A percentile compares a stretch with the other conserved stretches of the same genome.
phyloP scores from a whole-genome alignment of 1,140 invertebrate species.

The Bombus pascuorum region DNA sequence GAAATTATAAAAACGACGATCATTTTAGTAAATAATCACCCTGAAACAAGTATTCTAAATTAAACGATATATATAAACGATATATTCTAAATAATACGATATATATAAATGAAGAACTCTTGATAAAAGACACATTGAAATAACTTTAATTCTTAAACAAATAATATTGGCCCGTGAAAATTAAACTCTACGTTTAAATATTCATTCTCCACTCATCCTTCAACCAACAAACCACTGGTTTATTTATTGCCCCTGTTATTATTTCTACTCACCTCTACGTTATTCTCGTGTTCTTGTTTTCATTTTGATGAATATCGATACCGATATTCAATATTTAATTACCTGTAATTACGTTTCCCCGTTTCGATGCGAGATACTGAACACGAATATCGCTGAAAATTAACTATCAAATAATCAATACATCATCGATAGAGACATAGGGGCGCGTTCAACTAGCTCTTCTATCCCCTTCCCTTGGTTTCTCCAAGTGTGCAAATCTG shows the following conservation, averaged over 20 bases:
- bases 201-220: no score
- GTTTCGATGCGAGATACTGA: background rate
- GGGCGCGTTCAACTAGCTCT: background rate
- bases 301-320: background rate
- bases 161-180: background rate
- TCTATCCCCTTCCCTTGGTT: no score
- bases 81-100: no score
- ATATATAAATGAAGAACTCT: background rate
- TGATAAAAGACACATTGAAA: background rate
- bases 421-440: background rate
- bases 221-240: background rate
- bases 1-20: no score
- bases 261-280: background rate
- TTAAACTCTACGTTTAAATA: background rate
- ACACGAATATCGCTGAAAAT: slow-evolving; percentile 13
- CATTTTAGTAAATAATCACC: no score
- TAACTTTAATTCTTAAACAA: background rate
- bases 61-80: no score
- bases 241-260: background rate
- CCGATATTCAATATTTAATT: slow-evolving; percentile 8
- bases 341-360: background rate
- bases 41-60: background rate
- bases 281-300: background rate
- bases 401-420: background rate
- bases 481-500: background rate